phyloP scores from a whole-genome alignment of 2,113 vertebrate genomes.

The Mus pahari region DNA sequence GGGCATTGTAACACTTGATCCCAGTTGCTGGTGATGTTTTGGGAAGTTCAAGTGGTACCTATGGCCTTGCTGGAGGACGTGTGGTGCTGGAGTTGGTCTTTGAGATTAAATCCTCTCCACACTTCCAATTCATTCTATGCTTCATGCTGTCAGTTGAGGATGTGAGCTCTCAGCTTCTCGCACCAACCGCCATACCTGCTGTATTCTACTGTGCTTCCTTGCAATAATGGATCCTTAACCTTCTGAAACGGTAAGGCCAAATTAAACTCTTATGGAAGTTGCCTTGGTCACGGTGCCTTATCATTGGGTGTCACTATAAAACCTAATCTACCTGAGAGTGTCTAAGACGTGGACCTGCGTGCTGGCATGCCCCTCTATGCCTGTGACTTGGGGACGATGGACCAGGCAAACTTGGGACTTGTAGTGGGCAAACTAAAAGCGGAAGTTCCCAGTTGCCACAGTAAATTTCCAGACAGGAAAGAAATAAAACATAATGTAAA shows the following conservation, averaged over 20 bases:
- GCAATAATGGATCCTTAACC: background rate
- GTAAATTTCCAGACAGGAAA: background rate
- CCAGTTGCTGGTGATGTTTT: background rate
- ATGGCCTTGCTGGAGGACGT: background rate
- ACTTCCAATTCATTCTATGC: background rate
- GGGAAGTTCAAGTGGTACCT: too few species aligned
- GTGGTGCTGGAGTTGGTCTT: background rate
- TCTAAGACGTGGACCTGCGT: background rate
- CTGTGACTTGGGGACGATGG: too few species aligned
- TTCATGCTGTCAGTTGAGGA: background rate
- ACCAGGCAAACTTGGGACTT: background rate
- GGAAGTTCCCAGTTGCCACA: background rate
- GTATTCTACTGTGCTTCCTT: background rate
- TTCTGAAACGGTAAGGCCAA: background rate
- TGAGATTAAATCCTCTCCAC: background rate
- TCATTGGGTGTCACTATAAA: background rate
- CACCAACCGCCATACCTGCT: background rate
- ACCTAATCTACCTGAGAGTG: background rate
- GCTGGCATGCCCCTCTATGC: fast-evolving
- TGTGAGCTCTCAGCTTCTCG: background rate
- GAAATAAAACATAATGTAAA: background rate
- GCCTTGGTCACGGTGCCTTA: background rate
- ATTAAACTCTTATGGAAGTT: background rate
- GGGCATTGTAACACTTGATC: background rate
- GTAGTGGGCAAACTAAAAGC: background rate